Evolutionary conservation across 2,797 vertebrate species (phyloP), one percentile per base, ranked within the genome.

Genomic region (Thunnus albacares): DNA sequence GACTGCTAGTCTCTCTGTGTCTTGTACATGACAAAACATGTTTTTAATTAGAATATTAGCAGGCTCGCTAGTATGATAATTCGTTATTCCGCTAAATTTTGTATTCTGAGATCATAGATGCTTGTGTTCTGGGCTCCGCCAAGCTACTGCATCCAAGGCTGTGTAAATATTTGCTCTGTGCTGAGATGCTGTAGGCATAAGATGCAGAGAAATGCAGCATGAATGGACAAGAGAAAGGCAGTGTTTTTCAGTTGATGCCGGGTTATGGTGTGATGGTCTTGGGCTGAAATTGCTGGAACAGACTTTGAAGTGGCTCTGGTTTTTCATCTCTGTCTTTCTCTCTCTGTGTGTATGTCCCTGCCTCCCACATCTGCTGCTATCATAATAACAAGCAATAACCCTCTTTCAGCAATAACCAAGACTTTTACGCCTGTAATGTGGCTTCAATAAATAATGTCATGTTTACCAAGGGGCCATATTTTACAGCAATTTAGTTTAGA

Each of bases 401-500:
- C 83, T 87, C 83, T 90, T 92, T 88, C 81, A 75, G 86, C 84
- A 89, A 83, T 89, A 89, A 87, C 83, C 83, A 67, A 87, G 88
- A 87, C 86, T 89, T 93, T 93, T 85, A 89, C 81, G 62, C 88
- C 67, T 47, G 10, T 91, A 93, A 94, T 92, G 85, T 90, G 84
- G 80, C 89, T 92, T 93, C 89, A 91, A 91, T 93, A 92, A 93
- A 92, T 92, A 90, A 92, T 80, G 88, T 82, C 88, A 82, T 92
- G 89, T 93, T 94, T 94, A 91, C 89, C 62, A 80, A 84, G 90
- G 88, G 88, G 83, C 84, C 72, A 67, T 89, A 92, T 93, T 94
- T 94, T 89, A 90, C 86, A 87, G 89, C 91, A 85, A 85, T 93
- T 91, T 92, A 75, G 86, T 86, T 82, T 71, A 76, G 67, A 84